Evolutionary conservation across 2,888 invertebrate species (phyloP), one percentile per base, ranked within the genome.

Genomic region (Nematopogon swammerdamellus): DNA sequence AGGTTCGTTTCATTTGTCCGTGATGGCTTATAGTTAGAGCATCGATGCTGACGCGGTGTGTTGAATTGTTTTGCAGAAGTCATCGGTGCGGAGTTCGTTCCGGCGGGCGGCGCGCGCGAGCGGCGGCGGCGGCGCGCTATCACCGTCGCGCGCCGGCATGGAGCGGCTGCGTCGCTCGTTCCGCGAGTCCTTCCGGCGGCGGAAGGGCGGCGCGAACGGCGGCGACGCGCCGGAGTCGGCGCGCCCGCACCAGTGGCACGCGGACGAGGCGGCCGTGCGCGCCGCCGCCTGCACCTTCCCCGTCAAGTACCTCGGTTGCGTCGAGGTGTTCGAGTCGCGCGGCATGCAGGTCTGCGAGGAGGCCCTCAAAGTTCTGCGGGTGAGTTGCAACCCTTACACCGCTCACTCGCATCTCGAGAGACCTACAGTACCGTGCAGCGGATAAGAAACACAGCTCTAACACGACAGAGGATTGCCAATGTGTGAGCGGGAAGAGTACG

Each of bases 311-410:
- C 83, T 99, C 65, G 99, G 99, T 56, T 97, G 97, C 72, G 96
- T 98, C 46, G 99, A 99, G 80, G 99, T 99, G 42, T 98, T 95
- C 79, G 99, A 99, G 80, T 97, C 97, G 8, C 85, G 99, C 64
- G 99, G 99, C 47, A 99, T 99, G 97, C 95, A 97, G 79, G 95
- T 98, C 53, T 99, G 99, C 82, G 99, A 99, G 73, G 97, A 97
- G 73, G 99, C 99, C 48, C 85, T 99, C 54, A 98, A 97, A 83
- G 93, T 95, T 57, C 85, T 99, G 55, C 86, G 95, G 82, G 96
- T 96, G 72, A 86, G 89, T 80, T 25, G 8, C 25, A 25, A 25
- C 8, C 25, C 4, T 25, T 6, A 6, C 25, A 25, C 5, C 25
- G 25, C 25, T 6, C 25, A 25, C 5, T 8, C 25, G 4, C 25